Conservation (phyloP, 2,888 invertebrate species). For the Mesochorus sp. region DNA sequence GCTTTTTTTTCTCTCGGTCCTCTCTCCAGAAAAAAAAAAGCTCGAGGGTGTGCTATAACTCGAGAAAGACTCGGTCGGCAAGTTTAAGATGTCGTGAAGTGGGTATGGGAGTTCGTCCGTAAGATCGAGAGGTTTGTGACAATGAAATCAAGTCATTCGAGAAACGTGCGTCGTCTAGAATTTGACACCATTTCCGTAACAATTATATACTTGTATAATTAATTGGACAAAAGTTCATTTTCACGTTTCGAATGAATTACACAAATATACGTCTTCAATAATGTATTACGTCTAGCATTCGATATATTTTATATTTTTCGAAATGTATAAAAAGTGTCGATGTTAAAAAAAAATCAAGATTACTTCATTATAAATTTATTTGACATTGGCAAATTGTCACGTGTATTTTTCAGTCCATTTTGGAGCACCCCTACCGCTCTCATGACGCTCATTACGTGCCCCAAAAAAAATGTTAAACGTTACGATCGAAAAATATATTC, state of each 20-base stretch:
- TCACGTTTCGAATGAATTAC: background rate
- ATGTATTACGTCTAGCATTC: background rate
- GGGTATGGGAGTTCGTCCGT: slow-evolving; percentile 32
- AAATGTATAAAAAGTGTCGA: background rate
- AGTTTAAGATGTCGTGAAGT: slow-evolving; percentile 43
- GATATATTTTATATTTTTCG: background rate
- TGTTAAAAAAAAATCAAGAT: background rate
- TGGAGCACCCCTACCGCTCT: too few relatives aligned
- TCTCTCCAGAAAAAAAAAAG: slow-evolving; percentile 50
- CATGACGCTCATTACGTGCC: background rate
- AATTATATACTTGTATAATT: too few relatives aligned
- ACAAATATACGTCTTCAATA: background rate
- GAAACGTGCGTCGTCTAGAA: background rate
- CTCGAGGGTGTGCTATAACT: slow-evolving; percentile 53
- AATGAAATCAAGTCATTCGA: slow-evolving; percentile 51
- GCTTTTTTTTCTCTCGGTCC: slow-evolving; percentile 16
- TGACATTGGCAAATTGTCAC: too few relatives aligned
- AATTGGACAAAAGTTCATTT: background rate
- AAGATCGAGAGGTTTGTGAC: slow-evolving; percentile 52
- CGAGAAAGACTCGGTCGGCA: slow-evolving; percentile 53
- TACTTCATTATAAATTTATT: too few relatives aligned
- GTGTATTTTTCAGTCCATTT: too few relatives aligned
- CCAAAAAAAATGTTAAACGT: background rate
- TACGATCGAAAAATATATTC: slow-evolving; percentile 6
- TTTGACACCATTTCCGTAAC: too few relatives aligned